Evolutionary conservation across 2,797 vertebrate genomes (phyloP).

Genomic region (Cirrhinus molitorella): DNA sequence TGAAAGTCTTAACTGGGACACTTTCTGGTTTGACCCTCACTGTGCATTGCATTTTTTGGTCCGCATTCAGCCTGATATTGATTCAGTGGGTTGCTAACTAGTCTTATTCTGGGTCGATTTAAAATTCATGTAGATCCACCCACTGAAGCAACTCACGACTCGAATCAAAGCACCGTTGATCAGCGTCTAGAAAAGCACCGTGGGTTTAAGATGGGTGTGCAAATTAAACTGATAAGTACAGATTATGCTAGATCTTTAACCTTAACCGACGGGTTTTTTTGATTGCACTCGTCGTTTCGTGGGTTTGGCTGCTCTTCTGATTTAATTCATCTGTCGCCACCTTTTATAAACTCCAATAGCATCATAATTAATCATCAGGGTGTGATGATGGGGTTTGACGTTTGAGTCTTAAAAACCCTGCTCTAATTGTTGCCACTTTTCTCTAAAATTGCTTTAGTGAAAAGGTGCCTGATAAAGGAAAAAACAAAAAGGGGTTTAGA

Average conservation of each 20-base stretch:
- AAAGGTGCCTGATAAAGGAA: not conserved
- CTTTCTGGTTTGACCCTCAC: not conserved
- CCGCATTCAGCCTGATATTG: not conserved
- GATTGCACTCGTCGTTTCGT: conserved; percentile 1
- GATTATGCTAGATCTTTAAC: not conserved
- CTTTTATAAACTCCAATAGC: conserved; percentile 21
- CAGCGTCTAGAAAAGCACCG: not conserved
- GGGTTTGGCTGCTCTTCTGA: conserved; percentile 20
- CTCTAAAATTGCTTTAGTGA: not conserved
- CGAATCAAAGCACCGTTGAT: not conserved
- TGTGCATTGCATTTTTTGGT: not conserved
- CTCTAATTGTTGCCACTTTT: conserved; percentile 20
- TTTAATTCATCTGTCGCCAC: conserved; percentile 23
- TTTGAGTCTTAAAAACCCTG: not conserved
- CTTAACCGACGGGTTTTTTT: conserved; percentile 26
- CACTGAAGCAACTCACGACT: not conserved
- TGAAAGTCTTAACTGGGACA: not conserved
- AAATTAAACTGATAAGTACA: not conserved
- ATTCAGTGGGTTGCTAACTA: not conserved
- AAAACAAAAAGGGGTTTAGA: not conserved
- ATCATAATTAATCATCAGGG: conserved; percentile 38
- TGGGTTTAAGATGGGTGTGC: conserved; percentile 1
- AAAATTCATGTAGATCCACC: not conserved
- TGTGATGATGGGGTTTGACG: not conserved
- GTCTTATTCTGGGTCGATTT: not conserved